These are phyloP conservation scores for Gallirallus australis DNA, from an alignment of 2,797 vertebrate genomes.

Conservation along the genomic window DNA sequence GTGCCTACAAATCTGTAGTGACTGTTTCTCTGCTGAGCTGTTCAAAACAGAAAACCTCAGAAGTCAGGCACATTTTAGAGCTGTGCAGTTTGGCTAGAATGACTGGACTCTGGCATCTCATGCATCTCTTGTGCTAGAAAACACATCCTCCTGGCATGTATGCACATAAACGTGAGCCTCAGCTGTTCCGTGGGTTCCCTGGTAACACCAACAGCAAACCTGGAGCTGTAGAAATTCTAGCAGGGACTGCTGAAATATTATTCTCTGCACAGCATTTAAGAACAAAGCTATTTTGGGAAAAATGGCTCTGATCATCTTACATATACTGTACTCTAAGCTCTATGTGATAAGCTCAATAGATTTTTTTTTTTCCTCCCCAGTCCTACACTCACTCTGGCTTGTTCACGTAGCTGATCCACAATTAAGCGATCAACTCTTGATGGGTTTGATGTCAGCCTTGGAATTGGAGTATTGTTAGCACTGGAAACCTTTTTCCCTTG, in stretches of 20 bases:
- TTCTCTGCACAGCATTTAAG: neutral
- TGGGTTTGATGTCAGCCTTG: slow-evolving; percentile 86
- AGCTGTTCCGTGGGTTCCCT: neutral
- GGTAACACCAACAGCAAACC: neutral
- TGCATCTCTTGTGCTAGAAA: neutral
- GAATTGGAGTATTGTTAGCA: slow-evolving; percentile 78
- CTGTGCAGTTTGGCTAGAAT: neutral
- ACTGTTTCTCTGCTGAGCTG: neutral
- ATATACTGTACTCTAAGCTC: neutral
- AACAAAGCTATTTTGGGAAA: slow-evolving; percentile 38
- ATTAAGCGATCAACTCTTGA: slow-evolving; percentile 90
- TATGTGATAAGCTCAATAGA: neutral
- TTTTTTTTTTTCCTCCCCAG: neutral
- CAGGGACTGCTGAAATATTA: neutral
- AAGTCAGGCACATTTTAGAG: neutral
- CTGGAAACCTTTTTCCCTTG: slow-evolving; percentile 82
- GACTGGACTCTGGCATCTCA: neutral
- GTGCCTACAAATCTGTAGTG: neutral
- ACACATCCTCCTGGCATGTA: neutral
- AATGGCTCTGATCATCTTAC: neutral
- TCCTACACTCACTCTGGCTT: slow-evolving; percentile 86
- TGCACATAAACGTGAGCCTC: neutral
- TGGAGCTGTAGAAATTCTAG: neutral
- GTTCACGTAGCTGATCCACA: slow-evolving; percentile 90
- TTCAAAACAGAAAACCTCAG: neutral